Conservation (phyloP, 2,888 invertebrate genomes). For the Pegoplata infirma region DNA sequence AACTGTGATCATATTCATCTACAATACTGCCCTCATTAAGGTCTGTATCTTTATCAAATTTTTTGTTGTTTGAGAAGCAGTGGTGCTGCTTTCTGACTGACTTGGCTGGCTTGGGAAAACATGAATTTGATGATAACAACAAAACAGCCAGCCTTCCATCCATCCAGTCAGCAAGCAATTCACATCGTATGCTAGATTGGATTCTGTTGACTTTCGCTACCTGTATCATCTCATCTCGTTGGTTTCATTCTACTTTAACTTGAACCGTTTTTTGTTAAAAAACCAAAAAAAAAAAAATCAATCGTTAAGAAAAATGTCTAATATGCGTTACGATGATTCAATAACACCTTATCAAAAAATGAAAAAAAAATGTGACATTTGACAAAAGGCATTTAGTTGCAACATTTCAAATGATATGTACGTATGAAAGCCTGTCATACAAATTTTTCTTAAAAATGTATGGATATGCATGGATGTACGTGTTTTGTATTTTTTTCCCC, state of each 20-base stretch:
- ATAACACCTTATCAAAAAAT: conserved; percentile 63
- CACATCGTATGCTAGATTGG: conserved; percentile 10
- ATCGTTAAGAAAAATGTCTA: conserved; percentile 60
- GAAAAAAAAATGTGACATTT: conserved; percentile 59
- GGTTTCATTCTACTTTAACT: conserved; percentile 25
- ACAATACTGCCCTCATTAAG: conserved; percentile 43
- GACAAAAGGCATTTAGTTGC: conserved; percentile 57
- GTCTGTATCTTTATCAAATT: conserved; percentile 39
- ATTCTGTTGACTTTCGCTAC: conserved; percentile 38
- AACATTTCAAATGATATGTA: conserved; percentile 28
- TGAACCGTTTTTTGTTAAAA: conserved; percentile 22
- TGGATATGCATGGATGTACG: too few species aligned
- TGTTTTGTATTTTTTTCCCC: background rate
- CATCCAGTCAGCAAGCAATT: too few species aligned
- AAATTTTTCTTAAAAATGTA: too few species aligned
- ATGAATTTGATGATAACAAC: conserved; percentile 43
- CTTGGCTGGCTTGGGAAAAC: conserved; percentile 55
- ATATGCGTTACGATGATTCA: conserved; percentile 62
- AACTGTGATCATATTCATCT: conserved; percentile 58
- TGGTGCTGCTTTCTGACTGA: conserved; percentile 8
- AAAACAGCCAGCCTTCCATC: conserved; percentile 12
- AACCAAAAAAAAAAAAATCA: too few species aligned
- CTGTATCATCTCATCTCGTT: conserved; percentile 44
- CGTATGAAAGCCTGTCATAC: background rate
- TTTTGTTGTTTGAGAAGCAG: conserved; percentile 37